Conservation (phyloP, 1,140 invertebrate genomes). For the Neomicropteryx cornuta region DNA sequence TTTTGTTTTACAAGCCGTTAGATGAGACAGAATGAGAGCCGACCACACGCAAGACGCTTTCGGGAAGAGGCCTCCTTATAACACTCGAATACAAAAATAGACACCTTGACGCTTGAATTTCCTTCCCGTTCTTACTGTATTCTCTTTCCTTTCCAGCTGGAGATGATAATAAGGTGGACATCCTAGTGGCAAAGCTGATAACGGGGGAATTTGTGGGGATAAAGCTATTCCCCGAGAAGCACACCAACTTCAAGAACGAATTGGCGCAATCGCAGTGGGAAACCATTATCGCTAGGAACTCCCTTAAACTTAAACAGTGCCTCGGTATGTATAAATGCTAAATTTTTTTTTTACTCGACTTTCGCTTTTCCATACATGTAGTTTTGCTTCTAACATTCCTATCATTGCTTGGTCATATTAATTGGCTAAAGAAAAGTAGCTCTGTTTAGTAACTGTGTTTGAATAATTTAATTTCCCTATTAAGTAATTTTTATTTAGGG, state of each 20-base stretch:
- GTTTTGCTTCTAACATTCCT: background rate
- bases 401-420: background rate
- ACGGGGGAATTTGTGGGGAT: conserved; percentile 48
- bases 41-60: too few relatives aligned
- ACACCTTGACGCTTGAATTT: too few relatives aligned
- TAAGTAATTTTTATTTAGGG: too few relatives aligned
- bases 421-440: conserved; percentile 10
- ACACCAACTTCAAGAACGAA: conserved; percentile 26
- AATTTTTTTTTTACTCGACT: background rate
- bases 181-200: conserved; percentile 44
- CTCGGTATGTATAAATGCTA: conserved; percentile 27
- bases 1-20: too few relatives aligned
- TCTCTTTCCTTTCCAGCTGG: conserved; percentile 16
- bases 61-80: too few relatives aligned
- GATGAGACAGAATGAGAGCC: too few relatives aligned
- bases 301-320: conserved; percentile 43
- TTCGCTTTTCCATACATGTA: background rate
- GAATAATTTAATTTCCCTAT: too few relatives aligned
- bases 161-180: conserved; percentile 27
- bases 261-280: conserved; percentile 47
- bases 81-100: too few relatives aligned
- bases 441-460: too few relatives aligned
- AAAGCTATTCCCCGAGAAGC: conserved; percentile 31
- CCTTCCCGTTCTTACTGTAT: too few relatives aligned
- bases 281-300: conserved; percentile 42